Percentiles rank a stretch among this genome's conserved stretches.
phyloP scores from a whole-genome alignment of 1,140 invertebrate species.

The Drosophila serrata region DNA sequence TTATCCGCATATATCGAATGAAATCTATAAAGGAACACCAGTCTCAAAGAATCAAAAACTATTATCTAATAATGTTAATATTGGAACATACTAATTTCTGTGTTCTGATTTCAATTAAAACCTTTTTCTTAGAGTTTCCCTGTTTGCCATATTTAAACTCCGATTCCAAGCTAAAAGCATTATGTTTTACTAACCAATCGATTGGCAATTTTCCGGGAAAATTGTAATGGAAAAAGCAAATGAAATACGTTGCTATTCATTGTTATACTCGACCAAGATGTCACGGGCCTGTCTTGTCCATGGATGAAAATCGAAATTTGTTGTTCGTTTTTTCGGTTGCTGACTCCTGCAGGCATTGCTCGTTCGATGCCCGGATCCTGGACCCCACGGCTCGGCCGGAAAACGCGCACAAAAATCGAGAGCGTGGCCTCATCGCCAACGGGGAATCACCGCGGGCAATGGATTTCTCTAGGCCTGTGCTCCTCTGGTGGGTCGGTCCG shows the following conservation, averaged over 20 bases:
- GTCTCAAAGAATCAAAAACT: no score
- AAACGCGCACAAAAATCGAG: conserved; percentile 72
- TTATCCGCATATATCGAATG: no score
- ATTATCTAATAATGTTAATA: no score
- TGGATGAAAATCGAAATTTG: conserved; percentile 36
- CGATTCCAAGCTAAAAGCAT: neutral
- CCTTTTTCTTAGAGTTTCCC: neutral
- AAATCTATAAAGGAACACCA: no score
- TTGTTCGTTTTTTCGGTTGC: conserved; percentile 37
- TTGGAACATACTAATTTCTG: no score
- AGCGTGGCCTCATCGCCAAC: conserved; percentile 28
- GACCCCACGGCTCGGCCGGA: conserved; percentile 27
- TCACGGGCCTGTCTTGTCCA: conserved; percentile 45
- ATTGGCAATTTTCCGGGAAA: conserved; percentile 24
- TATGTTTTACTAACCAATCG: conserved; percentile 23
- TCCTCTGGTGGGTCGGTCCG: neutral
- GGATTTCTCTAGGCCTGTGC: conserved; percentile 16
- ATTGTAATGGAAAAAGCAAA: conserved; percentile 34
- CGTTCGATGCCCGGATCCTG: conserved; percentile 9
- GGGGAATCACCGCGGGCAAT: conserved; percentile 13
- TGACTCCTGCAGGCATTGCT: conserved; percentile 27
- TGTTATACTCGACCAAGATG: conserved; percentile 53
- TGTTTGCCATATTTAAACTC: neutral
- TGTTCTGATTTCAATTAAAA: no score
- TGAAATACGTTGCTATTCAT: conserved; percentile 28